Evolutionary conservation across 2,113 vertebrate species (phyloP).

Genomic region (Poeciliopsis retropinna): DNA sequence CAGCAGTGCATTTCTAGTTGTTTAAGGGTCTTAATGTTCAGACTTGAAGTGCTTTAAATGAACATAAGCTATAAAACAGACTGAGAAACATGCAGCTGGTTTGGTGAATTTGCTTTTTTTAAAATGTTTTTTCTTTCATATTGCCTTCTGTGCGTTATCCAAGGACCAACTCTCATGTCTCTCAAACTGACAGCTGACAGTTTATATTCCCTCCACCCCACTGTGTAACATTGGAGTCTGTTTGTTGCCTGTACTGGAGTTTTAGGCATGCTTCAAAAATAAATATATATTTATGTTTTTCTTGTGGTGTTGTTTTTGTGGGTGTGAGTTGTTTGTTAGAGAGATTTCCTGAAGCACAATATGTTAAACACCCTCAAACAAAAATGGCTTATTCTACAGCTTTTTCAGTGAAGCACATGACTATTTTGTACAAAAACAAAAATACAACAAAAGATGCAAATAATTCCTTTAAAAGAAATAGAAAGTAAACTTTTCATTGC

Average conservation of each 20-base stretch:
- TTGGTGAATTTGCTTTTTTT: conserved; percentile 13
- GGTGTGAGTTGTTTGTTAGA: not conserved
- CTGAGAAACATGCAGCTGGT: conserved; percentile 30
- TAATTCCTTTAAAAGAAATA: too few relatives aligned
- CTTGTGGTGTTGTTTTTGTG: conserved; percentile 14
- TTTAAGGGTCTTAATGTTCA: conserved; percentile 17
- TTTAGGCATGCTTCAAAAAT: conserved; percentile 66
- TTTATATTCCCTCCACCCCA: conserved; percentile 48
- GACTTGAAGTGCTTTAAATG: conserved; percentile 58
- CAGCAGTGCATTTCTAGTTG: conserved; percentile 32
- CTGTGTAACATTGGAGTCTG: conserved; percentile 53
- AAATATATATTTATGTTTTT: conserved; percentile 75
- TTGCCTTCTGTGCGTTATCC: conserved; percentile 25
- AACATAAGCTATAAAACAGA: conserved; percentile 63
- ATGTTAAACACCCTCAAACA: not conserved
- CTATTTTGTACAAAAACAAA: too few relatives aligned
- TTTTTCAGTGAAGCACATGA: too few relatives aligned
- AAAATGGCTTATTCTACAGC: too few relatives aligned
- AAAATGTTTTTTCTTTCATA: not conserved
- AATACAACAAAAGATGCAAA: too few relatives aligned
- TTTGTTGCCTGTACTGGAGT: conserved; percentile 57
- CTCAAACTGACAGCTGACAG: conserved; percentile 42
- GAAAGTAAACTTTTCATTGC: too few relatives aligned
- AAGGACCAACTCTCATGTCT: conserved; percentile 58
- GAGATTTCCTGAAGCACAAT: not conserved